These are phyloP conservation scores for Cranoglanis bouderius DNA, from an alignment of 2,113 vertebrate species.

Conservation along the genomic window DNA sequence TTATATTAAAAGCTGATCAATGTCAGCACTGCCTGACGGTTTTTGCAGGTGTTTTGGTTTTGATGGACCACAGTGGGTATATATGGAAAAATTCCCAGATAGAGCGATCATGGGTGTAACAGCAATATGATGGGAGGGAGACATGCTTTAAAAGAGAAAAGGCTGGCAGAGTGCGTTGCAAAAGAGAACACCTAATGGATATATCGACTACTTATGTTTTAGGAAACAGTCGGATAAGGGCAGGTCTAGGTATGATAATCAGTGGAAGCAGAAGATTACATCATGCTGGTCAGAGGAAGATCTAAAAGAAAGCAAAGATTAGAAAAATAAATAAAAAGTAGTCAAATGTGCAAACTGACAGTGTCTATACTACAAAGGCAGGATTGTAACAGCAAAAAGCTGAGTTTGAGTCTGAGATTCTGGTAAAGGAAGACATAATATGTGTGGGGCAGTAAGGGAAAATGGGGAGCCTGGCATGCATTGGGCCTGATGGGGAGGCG, in stretches of 20 bases:
- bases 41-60: slow-evolving; percentile 3
- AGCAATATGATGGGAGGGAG: slow-evolving; percentile 10
- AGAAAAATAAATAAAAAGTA: neutral
- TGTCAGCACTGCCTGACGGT: neutral
- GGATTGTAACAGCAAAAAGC: neutral
- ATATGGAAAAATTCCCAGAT: slow-evolving; percentile 4
- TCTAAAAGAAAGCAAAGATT: neutral
- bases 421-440: slow-evolving; percentile 53
- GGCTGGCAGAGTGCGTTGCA: neutral
- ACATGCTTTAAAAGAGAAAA: slow-evolving; percentile 3
- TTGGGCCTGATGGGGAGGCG: slow-evolving; percentile 57
- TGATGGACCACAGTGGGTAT: slow-evolving; percentile 8
- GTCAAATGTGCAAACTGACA: neutral
- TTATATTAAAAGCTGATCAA: slow-evolving; percentile 24
- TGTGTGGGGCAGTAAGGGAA: slow-evolving; percentile 69
- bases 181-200: slow-evolving; percentile 10
- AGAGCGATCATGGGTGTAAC: slow-evolving; percentile 26
- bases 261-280: neutral
- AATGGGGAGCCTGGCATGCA: slow-evolving; percentile 60
- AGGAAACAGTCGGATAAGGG: neutral
- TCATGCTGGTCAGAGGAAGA: neutral
- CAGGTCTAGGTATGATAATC: neutral
- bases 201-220: neutral
- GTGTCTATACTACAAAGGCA: neutral
- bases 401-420: neutral